Evolutionary conservation across 2,113 vertebrate genomes (phyloP), one percentile per base, ranked within the genome.

Genomic region (Pollachius pollachius): DNA sequence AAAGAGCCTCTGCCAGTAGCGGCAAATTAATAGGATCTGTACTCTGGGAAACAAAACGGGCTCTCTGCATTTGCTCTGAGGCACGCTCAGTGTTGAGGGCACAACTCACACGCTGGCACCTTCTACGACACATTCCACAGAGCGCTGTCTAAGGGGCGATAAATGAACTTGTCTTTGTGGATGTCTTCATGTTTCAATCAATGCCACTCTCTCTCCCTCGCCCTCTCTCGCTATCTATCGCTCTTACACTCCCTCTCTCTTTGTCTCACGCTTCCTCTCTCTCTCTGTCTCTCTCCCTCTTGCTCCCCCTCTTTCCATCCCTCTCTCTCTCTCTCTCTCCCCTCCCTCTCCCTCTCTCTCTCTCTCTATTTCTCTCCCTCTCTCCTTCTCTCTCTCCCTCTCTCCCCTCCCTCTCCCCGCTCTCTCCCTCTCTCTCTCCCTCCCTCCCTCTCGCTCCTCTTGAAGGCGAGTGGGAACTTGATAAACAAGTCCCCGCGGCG

Each of bases 181-280:
- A 88, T 87, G 77, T 82, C 83, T 85, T 82, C 77, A 78, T 81
- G 79, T 85, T 80, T 90, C 88, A 82, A 87, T 90, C 90, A 87
- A 84, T 76, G 75, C 61, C 34, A 73, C 73, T 52, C 65, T 72
- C 62, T 72, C 64, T 69, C 54, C 67, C 72, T n/a, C 62, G 16
- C 21, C 2, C 23, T 60, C 17, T 59, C 57, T 60, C 13, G 13
- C 62, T 37, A 12, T 57, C 62, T 27, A 16, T 52, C 16, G 16
- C 25, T 5, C 52, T 3, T n/a, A 17, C 16, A 4, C 23, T 27
- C 23, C 23, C 16, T 25, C 25, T 4, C 48, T 1, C 25, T 23
- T 74, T 70, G 62, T 68, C 34, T 74, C 73, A 41, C 65, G 71
- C 62, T 72, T 74, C 66, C 70, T 21, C 63, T 1, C 68, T 64